A percentile compares a stretch with the other conserved stretches of the same genome.
These are phyloP conservation scores for Stigmatopora nigra DNA, from an alignment of 2,113 vertebrate genomes.

Conservation along the genomic window DNA sequence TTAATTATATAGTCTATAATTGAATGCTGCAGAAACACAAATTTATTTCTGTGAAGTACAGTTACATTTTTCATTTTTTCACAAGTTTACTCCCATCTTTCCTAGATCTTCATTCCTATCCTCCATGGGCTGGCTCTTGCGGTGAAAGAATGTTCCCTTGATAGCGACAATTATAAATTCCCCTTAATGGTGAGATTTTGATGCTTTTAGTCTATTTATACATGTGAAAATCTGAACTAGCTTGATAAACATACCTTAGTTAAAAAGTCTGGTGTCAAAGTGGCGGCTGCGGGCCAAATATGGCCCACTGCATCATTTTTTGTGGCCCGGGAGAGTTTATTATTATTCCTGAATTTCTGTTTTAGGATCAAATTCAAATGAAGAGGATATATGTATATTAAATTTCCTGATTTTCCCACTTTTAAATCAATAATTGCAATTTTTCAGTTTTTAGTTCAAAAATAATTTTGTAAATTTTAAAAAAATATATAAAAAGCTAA, in stretches of 20 bases:
- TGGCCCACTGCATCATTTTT: too few relatives aligned
- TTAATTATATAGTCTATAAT: neutral
- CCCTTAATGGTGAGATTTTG: slow-evolving; percentile 86
- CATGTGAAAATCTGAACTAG: neutral
- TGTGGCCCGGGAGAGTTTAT: too few relatives aligned
- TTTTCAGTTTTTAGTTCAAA: too few relatives aligned
- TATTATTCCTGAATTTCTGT: too few relatives aligned
- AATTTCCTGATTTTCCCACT: too few relatives aligned
- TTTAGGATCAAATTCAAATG: too few relatives aligned
- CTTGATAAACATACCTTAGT: neutral
- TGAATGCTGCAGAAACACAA: neutral
- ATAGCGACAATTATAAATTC: slow-evolving; percentile 97
- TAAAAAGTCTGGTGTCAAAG: too few relatives aligned
- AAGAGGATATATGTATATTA: too few relatives aligned
- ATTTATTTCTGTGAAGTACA: neutral
- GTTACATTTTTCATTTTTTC: neutral
- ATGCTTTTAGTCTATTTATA: neutral
- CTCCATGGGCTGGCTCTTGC: slow-evolving; percentile 88
- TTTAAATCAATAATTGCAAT: too few relatives aligned
- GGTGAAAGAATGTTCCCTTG: slow-evolving; percentile 95
- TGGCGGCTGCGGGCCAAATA: too few relatives aligned
- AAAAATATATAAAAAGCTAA: too few relatives aligned
- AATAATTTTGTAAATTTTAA: too few relatives aligned
- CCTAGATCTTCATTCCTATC: slow-evolving; percentile 92
- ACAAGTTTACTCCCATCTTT: slow-evolving; percentile 18